Evolutionary conservation across 2,113 vertebrate genomes (phyloP).

Genomic region (Petrocephalus microphthalmus): DNA sequence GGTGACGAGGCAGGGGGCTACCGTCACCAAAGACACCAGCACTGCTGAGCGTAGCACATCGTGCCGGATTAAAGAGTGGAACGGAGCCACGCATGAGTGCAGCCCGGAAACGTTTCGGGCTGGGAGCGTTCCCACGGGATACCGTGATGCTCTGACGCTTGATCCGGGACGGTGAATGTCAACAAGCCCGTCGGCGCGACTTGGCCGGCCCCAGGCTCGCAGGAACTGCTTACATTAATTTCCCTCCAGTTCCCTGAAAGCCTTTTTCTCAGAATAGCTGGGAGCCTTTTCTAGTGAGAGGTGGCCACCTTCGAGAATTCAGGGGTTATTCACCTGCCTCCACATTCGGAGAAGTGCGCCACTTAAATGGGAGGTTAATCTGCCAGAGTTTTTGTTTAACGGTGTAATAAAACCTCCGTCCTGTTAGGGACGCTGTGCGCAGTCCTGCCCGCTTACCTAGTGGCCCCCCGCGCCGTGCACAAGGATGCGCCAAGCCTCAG

Average conservation of each 20-base stretch:
- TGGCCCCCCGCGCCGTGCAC: background rate
- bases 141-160: background rate
- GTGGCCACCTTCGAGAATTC: background rate
- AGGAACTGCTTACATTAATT: background rate
- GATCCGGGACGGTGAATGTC: background rate
- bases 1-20: background rate
- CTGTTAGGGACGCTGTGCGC: background rate
- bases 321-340: background rate
- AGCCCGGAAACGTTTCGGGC: background rate
- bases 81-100: background rate
- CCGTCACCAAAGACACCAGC: background rate
- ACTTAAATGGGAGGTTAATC: constrained; percentile 35
- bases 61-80: background rate
- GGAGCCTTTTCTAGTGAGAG: background rate
- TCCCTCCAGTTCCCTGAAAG: background rate
- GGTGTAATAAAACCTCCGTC: constrained; percentile 13
- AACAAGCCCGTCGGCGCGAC: background rate
- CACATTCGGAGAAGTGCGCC: constrained; percentile 23
- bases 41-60: background rate
- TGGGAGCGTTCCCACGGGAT: background rate
- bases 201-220: background rate
- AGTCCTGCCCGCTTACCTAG: background rate
- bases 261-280: constrained; percentile 3
- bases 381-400: constrained; percentile 30
- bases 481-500: background rate